Conservation (phyloP, 2,888 invertebrate species). For the Stenurella melanura region DNA sequence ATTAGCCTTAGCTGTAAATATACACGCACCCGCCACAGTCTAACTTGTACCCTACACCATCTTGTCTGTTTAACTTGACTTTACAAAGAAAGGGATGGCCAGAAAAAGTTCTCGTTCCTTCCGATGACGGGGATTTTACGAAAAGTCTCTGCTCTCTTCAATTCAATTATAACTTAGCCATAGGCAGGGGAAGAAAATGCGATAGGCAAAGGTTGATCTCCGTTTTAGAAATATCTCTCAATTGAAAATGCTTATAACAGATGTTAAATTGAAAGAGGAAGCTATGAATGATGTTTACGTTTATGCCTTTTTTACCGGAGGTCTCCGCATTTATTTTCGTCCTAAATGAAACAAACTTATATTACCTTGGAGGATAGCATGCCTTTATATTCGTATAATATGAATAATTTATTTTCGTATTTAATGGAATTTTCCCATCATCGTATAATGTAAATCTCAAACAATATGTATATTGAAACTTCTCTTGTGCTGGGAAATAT, state of each 20-base stretch:
- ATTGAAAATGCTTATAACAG: conserved; percentile 38
- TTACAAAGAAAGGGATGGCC: conserved; percentile 2
- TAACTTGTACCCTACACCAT: background rate
- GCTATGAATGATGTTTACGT: conserved; percentile 26
- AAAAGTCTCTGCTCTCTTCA: conserved; percentile 29
- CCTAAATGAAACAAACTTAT: conserved; percentile 38
- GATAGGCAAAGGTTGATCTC: conserved; percentile 36
- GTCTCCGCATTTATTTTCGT: conserved; percentile 36
- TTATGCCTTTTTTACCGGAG: conserved; percentile 20
- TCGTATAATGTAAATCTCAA: conserved; percentile 20
- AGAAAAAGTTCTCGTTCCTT: conserved; percentile 11
- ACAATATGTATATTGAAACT: background rate
- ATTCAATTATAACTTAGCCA: conserved; percentile 40
- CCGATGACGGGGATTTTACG: conserved; percentile 19
- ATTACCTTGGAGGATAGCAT: conserved; percentile 35
- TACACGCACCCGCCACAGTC: conserved; percentile 27
- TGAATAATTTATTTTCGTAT: conserved; percentile 41
- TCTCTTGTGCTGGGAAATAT: background rate
- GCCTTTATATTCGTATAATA: conserved; percentile 26
- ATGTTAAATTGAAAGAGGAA: conserved; percentile 34
- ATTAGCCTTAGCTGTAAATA: conserved; percentile 32
- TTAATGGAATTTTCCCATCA: conserved; percentile 36
- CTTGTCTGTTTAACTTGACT: background rate
- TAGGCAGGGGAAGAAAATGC: conserved; percentile 32
- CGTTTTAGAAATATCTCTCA: conserved; percentile 36